Conservation (phyloP, 2,888 invertebrate species). For the Temnothorax ravouxi region DNA sequence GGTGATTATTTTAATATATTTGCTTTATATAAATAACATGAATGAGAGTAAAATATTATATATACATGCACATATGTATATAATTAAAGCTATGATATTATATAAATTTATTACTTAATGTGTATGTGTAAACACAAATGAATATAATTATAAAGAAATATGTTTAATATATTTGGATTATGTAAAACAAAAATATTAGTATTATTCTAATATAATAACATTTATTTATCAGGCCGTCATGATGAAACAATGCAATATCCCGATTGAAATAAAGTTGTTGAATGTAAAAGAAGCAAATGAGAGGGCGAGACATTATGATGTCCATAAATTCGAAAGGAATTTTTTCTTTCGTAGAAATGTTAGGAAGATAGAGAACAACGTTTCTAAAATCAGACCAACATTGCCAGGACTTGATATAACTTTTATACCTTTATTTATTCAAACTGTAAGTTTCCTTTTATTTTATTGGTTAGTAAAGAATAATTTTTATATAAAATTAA, state of each 20-base stretch:
- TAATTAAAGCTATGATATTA: background rate
- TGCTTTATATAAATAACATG: background rate
- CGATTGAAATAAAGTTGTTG: slow-evolving; percentile 87
- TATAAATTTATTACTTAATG: background rate
- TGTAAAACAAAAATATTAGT: background rate
- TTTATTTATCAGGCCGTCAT: slow-evolving; percentile 87
- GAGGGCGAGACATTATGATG: slow-evolving; percentile 72
- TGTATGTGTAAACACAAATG: background rate
- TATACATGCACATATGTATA: background rate
- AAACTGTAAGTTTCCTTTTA: slow-evolving; percentile 88
- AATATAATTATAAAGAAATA: background rate
- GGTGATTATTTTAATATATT: slow-evolving; percentile 31
- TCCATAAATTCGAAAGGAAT: slow-evolving; percentile 43
- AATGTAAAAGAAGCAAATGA: slow-evolving; percentile 69
- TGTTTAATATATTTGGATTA: background rate
- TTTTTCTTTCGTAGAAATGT: slow-evolving; percentile 2
- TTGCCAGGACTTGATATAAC: slow-evolving; percentile 89
- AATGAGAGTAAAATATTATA: background rate
- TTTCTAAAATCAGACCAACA: slow-evolving; percentile 85
- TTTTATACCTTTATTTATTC: slow-evolving; percentile 87
- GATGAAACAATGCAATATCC: slow-evolving; percentile 87
- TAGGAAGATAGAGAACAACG: background rate
- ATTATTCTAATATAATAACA: background rate
- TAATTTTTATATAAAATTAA: background rate
- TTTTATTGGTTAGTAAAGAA: slow-evolving; percentile 83